phyloP scores from a whole-genome alignment of 1,140 invertebrate species.

The Octopus bimaculoides region DNA sequence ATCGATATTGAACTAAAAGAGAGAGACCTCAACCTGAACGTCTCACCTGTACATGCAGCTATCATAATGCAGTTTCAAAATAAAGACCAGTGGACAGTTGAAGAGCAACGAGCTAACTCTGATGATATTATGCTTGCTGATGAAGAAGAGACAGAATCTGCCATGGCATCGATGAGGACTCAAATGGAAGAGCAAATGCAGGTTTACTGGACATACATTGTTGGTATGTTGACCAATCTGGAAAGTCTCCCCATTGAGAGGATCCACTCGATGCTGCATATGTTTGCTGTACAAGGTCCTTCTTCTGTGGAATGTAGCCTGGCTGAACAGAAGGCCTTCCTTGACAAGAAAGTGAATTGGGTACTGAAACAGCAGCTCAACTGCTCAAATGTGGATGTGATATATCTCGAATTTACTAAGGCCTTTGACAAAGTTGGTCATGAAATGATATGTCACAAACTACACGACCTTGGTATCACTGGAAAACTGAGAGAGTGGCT shows the following conservation, averaged over 20 bases:
- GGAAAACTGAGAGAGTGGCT: too few species aligned
- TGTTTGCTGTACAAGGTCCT: slow-evolving; percentile 80
- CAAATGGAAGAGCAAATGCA: slow-evolving; percentile 79
- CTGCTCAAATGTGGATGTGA: too few species aligned
- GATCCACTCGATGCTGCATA: slow-evolving; percentile 95
- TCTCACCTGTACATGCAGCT: slow-evolving; percentile 89
- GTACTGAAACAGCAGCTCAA: too few species aligned
- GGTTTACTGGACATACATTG: slow-evolving; percentile 85
- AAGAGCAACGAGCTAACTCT: slow-evolving; percentile 63
- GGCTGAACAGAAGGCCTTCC: slow-evolving; percentile 82
- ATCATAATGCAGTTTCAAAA: slow-evolving; percentile 93
- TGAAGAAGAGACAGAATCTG: slow-evolving; percentile 89
- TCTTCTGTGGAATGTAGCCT: slow-evolving; percentile 81
- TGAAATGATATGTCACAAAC: too few species aligned
- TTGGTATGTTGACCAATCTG: slow-evolving; percentile 94
- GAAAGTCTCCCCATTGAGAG: slow-evolving; percentile 88
- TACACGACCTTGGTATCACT: too few species aligned
- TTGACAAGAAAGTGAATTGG: slow-evolving; percentile 92
- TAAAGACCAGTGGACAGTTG: slow-evolving; percentile 74
- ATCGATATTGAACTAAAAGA: slow-evolving; percentile 88
- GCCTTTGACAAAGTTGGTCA: too few species aligned
- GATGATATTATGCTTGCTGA: slow-evolving; percentile 72
- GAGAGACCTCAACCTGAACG: slow-evolving; percentile 75
- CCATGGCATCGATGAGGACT: slow-evolving; percentile 87
- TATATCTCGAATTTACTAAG: too few species aligned